Base-by-base conservation (phyloP, 1,140 invertebrate species). In the Fopius arisanus region DNA sequence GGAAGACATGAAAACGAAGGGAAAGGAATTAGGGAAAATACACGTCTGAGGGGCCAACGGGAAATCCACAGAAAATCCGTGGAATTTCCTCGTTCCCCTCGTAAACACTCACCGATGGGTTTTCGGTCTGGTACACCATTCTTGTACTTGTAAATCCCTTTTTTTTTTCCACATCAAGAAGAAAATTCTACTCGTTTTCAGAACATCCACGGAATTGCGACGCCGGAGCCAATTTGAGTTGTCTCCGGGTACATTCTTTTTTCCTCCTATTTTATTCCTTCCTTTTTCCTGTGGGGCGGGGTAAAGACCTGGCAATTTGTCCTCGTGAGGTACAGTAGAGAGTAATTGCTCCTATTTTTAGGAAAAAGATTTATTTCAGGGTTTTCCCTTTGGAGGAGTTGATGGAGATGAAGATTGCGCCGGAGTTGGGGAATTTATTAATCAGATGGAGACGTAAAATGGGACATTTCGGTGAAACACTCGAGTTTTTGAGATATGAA, bases 341-440 rank as follows among this genome's bases (percentile, higher is more conserved):
- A 66, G 70, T 72, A 72, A 72, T 72, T 72, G 70, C 37, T 72
- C 66, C 70, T 72, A 72, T 67, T 66, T 72, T 72, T 67, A 66
- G 37, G 41, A 21, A 14, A 29, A 72, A 41, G 28, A 72, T 66
- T 72, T 67, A 66, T 66, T 72, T 66, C 23, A 28, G 3, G 28
- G 16, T n/a, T 16, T 51, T 10, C 21, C 54, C 51, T 69, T 29
- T 66, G 6, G 31, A 33, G 4, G 10, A 28, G 23, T 28, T 71
- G 12, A 14, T 51, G 19, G n/a, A 16, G 43, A 51, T 16, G 19
- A 19, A 51, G 19, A 51, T 16, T 6, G 1, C 3, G 43, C 14
- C 41, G 3, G 43, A 51, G 19, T 16, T 19, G 43, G 43, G 14
- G 19, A 51, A 51, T 19, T 51, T 51, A 51, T 19, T 51, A 51